Evolutionary conservation across 2,113 vertebrate genomes (phyloP), one percentile per base, ranked within the genome.

Genomic region (Ciconia maguari): DNA sequence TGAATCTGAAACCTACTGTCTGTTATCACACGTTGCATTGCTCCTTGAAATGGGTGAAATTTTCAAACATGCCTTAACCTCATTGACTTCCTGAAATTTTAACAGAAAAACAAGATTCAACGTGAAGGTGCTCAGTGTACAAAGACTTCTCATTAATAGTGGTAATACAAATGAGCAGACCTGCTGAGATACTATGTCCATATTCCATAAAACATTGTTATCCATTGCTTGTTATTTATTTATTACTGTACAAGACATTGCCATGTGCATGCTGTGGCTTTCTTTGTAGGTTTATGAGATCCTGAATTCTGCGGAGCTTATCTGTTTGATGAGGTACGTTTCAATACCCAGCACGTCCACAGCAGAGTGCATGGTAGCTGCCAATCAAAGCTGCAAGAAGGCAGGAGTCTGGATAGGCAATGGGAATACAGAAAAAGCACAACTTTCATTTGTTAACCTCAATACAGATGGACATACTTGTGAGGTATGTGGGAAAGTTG

Each of bases 291-390:
- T 99, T 84, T 99, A 99, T 97, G 98, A 99, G 32, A 96, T 98
- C 92, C 97, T 99, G 97, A 99, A 98, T 77, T 99, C 99, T 7
- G 99, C 98, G 30, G 98, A 99, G 68, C 98, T 99, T 85, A 92
- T 99, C 95, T 99, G 99, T 96, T 97, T 99, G 87, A 98, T 98
- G 98, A 98, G 97, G 93, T 98, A 98, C 76, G 84, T 99, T 87
- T 95, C 94, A 26, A 94, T 99, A 62, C 97, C 98, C 21, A 96
- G 96, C 68, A 94, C 96, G 1, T 90, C 98, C 29, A 97, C 91
- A 29, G 98, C 98, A 4, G 99, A 99, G 86, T 99, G 99, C 93
- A 98, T 99, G 90, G 96, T 98, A 1, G 97, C 98, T 81, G 95
- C 97, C 54, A 94, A 64, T 88, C 97, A 88, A 70, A 94, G 79